These are phyloP conservation scores for Phania funesta DNA, from an alignment of 2,888 invertebrate species.

Conservation along the genomic window DNA sequence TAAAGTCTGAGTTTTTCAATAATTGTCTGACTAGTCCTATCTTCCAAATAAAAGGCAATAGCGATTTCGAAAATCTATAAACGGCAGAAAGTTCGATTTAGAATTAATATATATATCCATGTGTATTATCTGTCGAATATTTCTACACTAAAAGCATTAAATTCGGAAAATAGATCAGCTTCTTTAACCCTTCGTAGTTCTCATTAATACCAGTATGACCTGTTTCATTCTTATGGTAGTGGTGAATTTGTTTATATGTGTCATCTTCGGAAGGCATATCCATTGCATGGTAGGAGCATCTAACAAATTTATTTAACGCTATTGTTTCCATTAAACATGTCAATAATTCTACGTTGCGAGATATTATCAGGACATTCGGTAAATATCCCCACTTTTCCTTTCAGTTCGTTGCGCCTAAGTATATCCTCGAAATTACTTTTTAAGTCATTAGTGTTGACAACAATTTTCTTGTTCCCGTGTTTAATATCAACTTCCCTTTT, in stretches of 20 bases:
- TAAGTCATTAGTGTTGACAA: too few relatives aligned
- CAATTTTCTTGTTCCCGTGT: too few relatives aligned
- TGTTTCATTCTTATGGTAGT: constrained; percentile 63
- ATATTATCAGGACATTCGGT: too few relatives aligned
- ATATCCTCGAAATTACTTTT: too few relatives aligned
- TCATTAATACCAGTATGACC: constrained; percentile 61
- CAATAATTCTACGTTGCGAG: too few relatives aligned
- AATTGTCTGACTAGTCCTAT: constrained; percentile 23
- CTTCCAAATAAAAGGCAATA: constrained; percentile 11
- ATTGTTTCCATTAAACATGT: too few relatives aligned
- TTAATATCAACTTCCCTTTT: too few relatives aligned
- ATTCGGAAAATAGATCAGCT: too few relatives aligned
- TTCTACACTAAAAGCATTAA: too few relatives aligned
- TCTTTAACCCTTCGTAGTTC: constrained; percentile 55
- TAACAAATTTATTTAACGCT: constrained; percentile 64
- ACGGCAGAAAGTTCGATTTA: constrained; percentile 58
- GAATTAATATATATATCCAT: constrained; percentile 33
- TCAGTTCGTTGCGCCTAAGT: too few relatives aligned
- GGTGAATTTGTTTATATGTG: not conserved
- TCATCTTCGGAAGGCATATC: constrained; percentile 10
- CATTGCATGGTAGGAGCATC: constrained; percentile 47
- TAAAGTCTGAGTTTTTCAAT: constrained; percentile 36
- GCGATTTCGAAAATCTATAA: constrained; percentile 41
- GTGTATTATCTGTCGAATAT: constrained; percentile 26
- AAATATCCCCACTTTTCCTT: too few relatives aligned